These are phyloP conservation scores for Colossoma macropomum DNA, from an alignment of 2,113 vertebrate species.

Conservation along the genomic window DNA sequence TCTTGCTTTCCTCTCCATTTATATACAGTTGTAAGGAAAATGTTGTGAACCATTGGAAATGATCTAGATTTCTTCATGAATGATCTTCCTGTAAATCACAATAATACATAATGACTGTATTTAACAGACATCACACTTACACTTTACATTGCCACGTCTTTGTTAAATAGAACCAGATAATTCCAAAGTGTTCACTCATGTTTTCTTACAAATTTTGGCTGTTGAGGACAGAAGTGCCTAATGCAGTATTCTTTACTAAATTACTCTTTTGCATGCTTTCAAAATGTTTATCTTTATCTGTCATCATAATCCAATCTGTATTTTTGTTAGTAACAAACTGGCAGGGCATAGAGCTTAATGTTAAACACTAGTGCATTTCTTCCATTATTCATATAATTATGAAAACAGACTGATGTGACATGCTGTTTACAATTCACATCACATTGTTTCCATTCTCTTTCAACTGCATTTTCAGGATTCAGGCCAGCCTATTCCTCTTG, in stretches of 20 bases:
- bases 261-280: conserved; percentile 11
- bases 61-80: neutral
- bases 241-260: conserved; percentile 45
- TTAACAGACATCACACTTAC: too few species aligned
- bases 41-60: too few species aligned
- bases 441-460: neutral
- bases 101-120: too few species aligned
- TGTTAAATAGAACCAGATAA: neutral
- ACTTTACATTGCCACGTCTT: neutral
- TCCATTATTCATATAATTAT: conserved; percentile 1
- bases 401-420: too few species aligned
- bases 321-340: neutral
- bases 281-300: neutral
- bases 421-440: neutral
- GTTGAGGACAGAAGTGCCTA: conserved; percentile 40
- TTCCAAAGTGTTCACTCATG: neutral
- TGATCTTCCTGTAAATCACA: neutral
- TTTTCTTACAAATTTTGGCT: neutral
- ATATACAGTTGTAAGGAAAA: neutral
- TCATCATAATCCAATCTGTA: neutral
- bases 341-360: neutral
- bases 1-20: neutral
- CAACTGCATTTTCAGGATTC: conserved; percentile 71
- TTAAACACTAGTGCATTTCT: neutral
- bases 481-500: conserved; percentile 89